These are phyloP conservation scores for Catharus bicknelli DNA, from an alignment of 2,113 vertebrate species.

Conservation along the genomic window DNA sequence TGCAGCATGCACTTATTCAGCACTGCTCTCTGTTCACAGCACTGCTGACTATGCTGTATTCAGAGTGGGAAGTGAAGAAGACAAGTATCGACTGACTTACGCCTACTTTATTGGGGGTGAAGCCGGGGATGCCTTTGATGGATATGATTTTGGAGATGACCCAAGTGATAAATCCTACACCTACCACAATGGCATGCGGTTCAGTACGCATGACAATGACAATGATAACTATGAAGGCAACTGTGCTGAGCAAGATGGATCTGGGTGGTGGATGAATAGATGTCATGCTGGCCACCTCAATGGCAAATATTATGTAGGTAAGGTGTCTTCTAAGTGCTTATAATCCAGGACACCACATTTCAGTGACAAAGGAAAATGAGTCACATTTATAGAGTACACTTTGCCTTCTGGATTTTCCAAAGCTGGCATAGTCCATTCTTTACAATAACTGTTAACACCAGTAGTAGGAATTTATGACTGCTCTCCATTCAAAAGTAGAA, in stretches of 20 bases:
- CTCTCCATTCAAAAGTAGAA: not conserved
- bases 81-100: constrained; percentile 89
- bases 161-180: constrained; percentile 89
- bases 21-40: constrained; percentile 59
- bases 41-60: constrained; percentile 89
- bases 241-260: constrained; percentile 91
- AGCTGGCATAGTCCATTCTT: not conserved
- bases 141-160: constrained; percentile 85
- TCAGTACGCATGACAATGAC: constrained; percentile 90
- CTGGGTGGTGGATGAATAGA: constrained; percentile 99
- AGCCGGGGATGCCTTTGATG: constrained; percentile 91
- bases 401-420: not conserved
- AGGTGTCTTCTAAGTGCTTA: not conserved
- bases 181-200: constrained; percentile 90
- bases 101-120: constrained; percentile 85
- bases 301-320: constrained; percentile 88
- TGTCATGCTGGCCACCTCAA: constrained; percentile 95
- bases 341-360: not conserved
- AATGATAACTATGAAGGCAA: constrained; percentile 87
- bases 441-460: not conserved
- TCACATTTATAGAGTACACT: not conserved
- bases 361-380: not conserved
- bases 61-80: constrained; percentile 80
- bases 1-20: not conserved
- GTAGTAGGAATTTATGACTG: not conserved